phyloP scores from a whole-genome alignment of 1,140 invertebrate species.

The Arion vulgaris region DNA sequence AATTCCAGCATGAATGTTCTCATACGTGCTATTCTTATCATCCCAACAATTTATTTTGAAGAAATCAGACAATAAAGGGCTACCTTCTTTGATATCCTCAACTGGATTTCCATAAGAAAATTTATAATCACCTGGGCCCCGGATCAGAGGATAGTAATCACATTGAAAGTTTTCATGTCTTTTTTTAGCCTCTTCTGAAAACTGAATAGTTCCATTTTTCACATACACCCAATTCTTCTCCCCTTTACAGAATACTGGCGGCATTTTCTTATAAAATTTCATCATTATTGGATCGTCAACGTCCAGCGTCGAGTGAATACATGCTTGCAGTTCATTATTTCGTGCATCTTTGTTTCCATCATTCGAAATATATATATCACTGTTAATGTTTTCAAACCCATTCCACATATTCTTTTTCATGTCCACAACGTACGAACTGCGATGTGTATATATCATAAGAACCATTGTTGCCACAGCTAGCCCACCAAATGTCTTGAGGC shows the following conservation, averaged over 20 bases:
- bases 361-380: not conserved
- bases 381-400: not conserved
- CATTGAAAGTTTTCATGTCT: slow-evolving; percentile 11
- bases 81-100: slow-evolving; percentile 46
- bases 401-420: not conserved
- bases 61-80: slow-evolving; percentile 52
- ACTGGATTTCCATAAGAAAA: slow-evolving; percentile 10
- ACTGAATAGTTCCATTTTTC: not conserved
- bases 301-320: slow-evolving; percentile 72
- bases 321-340: slow-evolving; percentile 68
- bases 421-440: not conserved
- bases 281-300: slow-evolving; percentile 58
- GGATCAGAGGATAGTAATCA: slow-evolving; percentile 16
- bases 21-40: slow-evolving; percentile 51
- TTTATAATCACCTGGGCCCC: not conserved
- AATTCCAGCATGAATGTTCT: slow-evolving; percentile 62
- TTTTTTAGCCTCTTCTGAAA: not conserved
- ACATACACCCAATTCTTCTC: slow-evolving; percentile 65
- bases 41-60: slow-evolving; percentile 57
- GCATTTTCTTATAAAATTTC: slow-evolving; percentile 78
- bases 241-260: slow-evolving; percentile 77
- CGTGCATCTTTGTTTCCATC: not conserved
- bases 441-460: not conserved
- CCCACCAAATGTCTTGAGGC: not conserved
- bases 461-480: not conserved